Percentiles rank a stretch among this genome's conserved stretches.
phyloP scores from a whole-genome alignment of 1,140 invertebrate species.

The Drosophila seguyi region DNA sequence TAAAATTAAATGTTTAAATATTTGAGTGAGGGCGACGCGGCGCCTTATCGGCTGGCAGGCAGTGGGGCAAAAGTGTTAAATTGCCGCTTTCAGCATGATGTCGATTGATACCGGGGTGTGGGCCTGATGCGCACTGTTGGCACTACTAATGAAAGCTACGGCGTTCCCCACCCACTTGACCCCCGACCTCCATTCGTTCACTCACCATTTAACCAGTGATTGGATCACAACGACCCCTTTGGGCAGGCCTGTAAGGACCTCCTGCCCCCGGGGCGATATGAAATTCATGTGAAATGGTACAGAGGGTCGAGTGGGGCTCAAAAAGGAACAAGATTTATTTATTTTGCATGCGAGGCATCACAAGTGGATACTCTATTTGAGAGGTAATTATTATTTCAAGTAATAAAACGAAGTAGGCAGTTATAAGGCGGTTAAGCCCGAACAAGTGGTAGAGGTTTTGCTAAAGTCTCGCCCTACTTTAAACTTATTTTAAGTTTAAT shows the following conservation, averaged over 20 bases:
- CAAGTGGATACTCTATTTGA: conserved; percentile 24
- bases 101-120: conserved; percentile 58
- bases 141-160: conserved; percentile 71
- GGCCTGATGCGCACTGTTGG: conserved; percentile 39
- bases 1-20: conserved; percentile 73
- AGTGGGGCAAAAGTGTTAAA: conserved; percentile 65
- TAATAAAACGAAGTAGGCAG: too few relatives aligned
- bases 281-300: conserved; percentile 48
- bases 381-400: neutral
- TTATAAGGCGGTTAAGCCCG: too few relatives aligned
- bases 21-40: conserved; percentile 33
- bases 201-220: conserved; percentile 80
- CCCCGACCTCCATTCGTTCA: conserved; percentile 44
- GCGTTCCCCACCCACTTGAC: conserved; percentile 9
- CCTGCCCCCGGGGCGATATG: conserved; percentile 43
- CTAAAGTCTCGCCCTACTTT: too few relatives aligned
- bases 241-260: conserved; percentile 16
- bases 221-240: conserved; percentile 63
- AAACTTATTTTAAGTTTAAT: neutral
- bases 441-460: too few relatives aligned
- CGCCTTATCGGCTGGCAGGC: conserved; percentile 34
- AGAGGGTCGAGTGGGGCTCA: conserved; percentile 25
- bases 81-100: conserved; percentile 70
- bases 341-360: neutral
- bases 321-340: conserved; percentile 49